Evolutionary conservation across 2,113 vertebrate genomes (phyloP).

Genomic region (Channa maculata): DNA sequence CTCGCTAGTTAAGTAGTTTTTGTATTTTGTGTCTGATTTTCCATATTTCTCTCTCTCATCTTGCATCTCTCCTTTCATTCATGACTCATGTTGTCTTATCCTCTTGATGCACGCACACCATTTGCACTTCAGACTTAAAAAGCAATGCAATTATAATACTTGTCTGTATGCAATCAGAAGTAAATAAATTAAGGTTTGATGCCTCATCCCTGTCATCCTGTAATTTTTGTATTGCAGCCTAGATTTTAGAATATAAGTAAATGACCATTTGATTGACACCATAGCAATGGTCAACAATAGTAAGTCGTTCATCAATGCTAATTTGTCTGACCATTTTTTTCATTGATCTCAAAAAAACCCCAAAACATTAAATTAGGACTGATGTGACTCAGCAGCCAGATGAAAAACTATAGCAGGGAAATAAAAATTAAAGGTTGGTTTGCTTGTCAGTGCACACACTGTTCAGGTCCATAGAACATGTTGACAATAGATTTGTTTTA

Average conservation of each 20-base stretch:
- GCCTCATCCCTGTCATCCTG: neutral
- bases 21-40: neutral
- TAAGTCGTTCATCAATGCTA: constrained; percentile 46
- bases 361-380: constrained; percentile 42
- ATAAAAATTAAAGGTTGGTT: neutral
- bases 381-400: constrained; percentile 22
- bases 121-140: constrained; percentile 10
- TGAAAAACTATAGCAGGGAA: constrained; percentile 23
- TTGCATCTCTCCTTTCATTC: neutral
- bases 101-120: neutral
- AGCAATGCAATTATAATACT: neutral
- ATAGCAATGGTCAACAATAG: constrained; percentile 11
- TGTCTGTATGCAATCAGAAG: neutral
- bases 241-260: constrained; percentile 27
- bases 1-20: neutral
- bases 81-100: constrained; percentile 14
- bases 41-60: neutral
- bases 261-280: constrained; percentile 25
- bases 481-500: neutral
- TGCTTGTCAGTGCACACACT: constrained; percentile 1
- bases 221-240: neutral
- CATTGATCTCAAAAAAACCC: constrained; percentile 13
- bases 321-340: constrained; percentile 34
- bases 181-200: neutral
- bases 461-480: neutral